Evolutionary conservation across 2,797 vertebrate genomes (phyloP).

Genomic region (Gymnothorax reevesii): DNA sequence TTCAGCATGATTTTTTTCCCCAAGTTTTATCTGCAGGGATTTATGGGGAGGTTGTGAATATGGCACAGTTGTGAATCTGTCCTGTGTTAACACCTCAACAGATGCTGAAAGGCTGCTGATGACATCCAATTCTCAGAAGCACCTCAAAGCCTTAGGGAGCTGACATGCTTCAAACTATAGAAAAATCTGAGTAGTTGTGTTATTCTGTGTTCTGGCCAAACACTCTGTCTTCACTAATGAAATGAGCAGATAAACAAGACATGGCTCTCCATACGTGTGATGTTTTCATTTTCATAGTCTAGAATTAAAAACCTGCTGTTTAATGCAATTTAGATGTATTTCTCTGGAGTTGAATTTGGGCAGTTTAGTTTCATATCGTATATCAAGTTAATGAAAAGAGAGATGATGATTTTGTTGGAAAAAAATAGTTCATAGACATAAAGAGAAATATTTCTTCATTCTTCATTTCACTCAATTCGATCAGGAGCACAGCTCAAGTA

Average conservation of each 20-base stretch:
- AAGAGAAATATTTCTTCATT: neutral
- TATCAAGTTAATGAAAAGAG: neutral
- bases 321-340: neutral
- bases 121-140: constrained; percentile 9
- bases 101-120: constrained; percentile 11
- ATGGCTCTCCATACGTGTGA: neutral
- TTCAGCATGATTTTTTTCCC: neutral
- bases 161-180: neutral
- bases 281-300: neutral
- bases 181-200: neutral
- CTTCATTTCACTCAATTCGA: neutral
- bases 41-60: neutral
- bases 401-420: neutral
- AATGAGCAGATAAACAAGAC: neutral
- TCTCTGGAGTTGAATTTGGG: neutral
- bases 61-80: constrained; percentile 1
- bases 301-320: neutral
- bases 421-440: too few relatives aligned
- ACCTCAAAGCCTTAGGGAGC: neutral
- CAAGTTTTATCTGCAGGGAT: neutral
- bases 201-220: neutral
- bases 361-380: neutral
- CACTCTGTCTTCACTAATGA: neutral
- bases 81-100: constrained; percentile 3
- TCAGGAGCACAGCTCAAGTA: neutral